Base-by-base conservation (phyloP, 2,888 invertebrate genomes). In the Chymomyza procnemis region DNA sequence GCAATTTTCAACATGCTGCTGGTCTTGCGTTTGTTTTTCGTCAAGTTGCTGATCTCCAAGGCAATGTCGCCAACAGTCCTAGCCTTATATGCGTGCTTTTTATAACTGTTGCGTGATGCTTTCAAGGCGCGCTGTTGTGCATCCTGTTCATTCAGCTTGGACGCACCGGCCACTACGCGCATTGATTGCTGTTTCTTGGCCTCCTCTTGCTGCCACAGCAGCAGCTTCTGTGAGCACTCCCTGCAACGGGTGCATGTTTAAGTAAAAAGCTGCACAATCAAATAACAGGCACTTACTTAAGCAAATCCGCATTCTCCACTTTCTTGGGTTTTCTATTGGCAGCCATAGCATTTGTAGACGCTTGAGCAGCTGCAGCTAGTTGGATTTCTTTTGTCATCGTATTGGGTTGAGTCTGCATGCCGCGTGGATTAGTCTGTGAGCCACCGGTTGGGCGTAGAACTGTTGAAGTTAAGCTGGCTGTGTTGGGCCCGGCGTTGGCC, bases 141-240 rank as follows among this genome's bases (percentile, higher is more conserved):
- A 41, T 41, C 34, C 16, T 76, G 66, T 12, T 81, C 73, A 3
- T 87, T 80, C 22, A 76, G 65, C 47, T 76, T 80, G 8, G 64
- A 64, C 59, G 46, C 75, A 60, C 65, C 76, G 6, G 62, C 74
- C 59, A 66, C 52, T 0, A 76, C 70, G 6, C 76, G 79, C 0
- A 52, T 41, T 54, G 48, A 0, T n/a, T 52, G 71, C 55, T 52
- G 64, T 1, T 70, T 77, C 4, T 55, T 16, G 21, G 80, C 74
- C 30, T 85, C 64, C 46, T 77, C 79, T 64, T 88, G 86, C 67
- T 91, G 89, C 90, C 90, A 90, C 48, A 91, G 87, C 4, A 91
- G 92, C 57, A 95, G 87, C 87, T 94, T 94, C 86, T 94, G 93
- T 1, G 94, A 94, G 86, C 94, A 95, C 1, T 94, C 94, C 75